Percentiles rank a stretch among this genome's conserved stretches.
Conservation (phyloP, 2,113 vertebrate genomes). For the Condylura cristata region DNA sequence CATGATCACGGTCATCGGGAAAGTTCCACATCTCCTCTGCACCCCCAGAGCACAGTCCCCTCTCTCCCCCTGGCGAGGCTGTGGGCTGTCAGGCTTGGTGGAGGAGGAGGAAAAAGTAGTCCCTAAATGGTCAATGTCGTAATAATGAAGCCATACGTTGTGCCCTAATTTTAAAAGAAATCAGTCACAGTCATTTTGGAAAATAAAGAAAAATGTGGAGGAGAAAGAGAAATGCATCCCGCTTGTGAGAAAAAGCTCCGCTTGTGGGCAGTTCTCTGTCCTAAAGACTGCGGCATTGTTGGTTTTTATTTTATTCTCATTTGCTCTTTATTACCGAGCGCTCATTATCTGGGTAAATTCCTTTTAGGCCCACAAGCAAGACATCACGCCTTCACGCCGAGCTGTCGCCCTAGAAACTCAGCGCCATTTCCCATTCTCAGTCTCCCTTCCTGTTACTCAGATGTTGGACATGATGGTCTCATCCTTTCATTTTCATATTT, state of each 20-base stretch:
- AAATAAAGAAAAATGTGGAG: neutral
- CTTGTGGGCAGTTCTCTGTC: no score
- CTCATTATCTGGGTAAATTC: neutral
- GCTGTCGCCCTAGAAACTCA: neutral
- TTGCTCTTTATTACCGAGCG: neutral
- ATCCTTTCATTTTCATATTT: neutral
- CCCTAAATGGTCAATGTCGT: neutral
- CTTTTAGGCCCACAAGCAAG: neutral
- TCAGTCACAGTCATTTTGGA: neutral
- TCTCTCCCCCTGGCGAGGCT: accelerated
- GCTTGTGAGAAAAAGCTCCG: neutral
- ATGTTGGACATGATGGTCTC: neutral
- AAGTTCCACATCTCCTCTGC: neutral
- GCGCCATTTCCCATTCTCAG: neutral
- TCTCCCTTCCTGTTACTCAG: neutral
- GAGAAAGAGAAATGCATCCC: neutral
- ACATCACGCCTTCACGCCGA: neutral
- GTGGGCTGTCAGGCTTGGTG: neutral
- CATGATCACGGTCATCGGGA: neutral
- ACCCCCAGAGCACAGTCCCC: neutral
- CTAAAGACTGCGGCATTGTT: neutral
- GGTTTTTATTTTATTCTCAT: neutral
- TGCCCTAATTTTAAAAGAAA: neutral
- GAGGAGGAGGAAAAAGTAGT: neutral
- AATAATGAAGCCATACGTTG: neutral